These are phyloP conservation scores for Eudemis profundana DNA, from an alignment of 2,888 invertebrate species.

Conservation along the genomic window DNA sequence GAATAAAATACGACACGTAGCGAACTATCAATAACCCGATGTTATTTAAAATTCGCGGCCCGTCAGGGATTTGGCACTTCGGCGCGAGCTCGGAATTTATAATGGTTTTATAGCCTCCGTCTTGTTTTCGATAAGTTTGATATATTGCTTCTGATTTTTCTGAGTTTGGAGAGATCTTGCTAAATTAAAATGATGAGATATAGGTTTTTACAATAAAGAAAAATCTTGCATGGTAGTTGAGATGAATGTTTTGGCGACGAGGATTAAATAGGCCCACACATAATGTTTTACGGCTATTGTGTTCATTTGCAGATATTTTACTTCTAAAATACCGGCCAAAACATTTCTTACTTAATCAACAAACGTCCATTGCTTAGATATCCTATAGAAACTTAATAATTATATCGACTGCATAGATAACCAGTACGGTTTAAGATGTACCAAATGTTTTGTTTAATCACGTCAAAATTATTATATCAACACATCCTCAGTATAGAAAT, in stretches of 20 bases:
- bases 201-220: neutral
- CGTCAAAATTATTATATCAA: neutral
- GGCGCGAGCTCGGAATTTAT: slow-evolving; percentile 71
- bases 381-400: no score
- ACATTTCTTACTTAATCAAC: no score
- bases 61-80: slow-evolving; percentile 78
- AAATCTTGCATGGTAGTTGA: neutral
- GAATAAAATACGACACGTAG: slow-evolving; percentile 66
- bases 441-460: no score
- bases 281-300: no score
- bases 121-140: slow-evolving; percentile 61
- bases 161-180: neutral
- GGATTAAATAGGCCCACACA: no score
- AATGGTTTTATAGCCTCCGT: slow-evolving; percentile 67
- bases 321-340: no score
- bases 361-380: no score
- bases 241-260: neutral
- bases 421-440: no score
- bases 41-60: slow-evolving; percentile 75
- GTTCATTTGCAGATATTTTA: no score
- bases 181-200: neutral
- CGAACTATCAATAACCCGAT: slow-evolving; percentile 71
- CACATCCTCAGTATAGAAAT: no score
- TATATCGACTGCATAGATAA: no score
- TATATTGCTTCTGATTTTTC: slow-evolving; percentile 51